A percentile compares a stretch with the other conserved stretches of the same genome.
Evolutionary conservation across 2,113 vertebrate species (phyloP).

Genomic region (Oophaga pumilio): DNA sequence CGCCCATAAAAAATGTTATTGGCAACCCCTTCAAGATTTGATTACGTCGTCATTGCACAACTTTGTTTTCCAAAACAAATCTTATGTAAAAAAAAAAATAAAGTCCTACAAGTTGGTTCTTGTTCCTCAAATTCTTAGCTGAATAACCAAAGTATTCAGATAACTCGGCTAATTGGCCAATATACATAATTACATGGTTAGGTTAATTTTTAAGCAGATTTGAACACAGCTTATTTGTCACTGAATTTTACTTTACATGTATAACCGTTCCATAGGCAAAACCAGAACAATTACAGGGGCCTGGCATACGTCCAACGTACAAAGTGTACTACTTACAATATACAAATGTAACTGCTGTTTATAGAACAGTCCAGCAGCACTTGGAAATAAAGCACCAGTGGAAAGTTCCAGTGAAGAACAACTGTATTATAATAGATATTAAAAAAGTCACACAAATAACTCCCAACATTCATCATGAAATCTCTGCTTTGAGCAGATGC

Average conservation of each 20-base stretch:
- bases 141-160: neutral
- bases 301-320: neutral
- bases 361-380: neutral
- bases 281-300: neutral
- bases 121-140: neutral
- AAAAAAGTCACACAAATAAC: neutral
- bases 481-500: neutral
- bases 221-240: neutral
- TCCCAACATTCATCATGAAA: neutral
- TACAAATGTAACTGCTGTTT: neutral
- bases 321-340: neutral
- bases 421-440: neutral
- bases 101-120: neutral
- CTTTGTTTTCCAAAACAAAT: neutral
- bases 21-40: neutral
- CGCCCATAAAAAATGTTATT: neutral
- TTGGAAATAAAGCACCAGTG: neutral
- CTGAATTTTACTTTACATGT: neutral
- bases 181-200: neutral
- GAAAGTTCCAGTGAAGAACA: neutral
- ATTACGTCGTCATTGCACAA: neutral
- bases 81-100: neutral
- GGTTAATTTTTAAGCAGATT: neutral
- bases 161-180: neutral
- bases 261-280: neutral